phyloP scores from a whole-genome alignment of 2,113 vertebrate genomes.

The Chaetorhynchus papuensis region DNA sequence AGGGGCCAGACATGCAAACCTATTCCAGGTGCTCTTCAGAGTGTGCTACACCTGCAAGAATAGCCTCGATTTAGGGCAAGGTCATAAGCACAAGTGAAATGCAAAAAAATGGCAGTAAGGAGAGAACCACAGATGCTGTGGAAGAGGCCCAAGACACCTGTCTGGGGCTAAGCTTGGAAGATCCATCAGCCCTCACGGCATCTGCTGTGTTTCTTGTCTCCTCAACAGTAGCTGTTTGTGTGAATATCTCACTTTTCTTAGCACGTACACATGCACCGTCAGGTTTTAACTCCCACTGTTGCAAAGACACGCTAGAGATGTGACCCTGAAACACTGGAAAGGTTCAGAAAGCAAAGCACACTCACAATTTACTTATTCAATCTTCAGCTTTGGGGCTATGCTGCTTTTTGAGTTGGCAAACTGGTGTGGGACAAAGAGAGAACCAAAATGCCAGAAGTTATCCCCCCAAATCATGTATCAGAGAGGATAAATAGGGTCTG shows the following conservation, averaged over 20 bases:
- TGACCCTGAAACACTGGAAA: not conserved
- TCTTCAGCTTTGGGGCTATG: not conserved
- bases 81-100: not conserved
- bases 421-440: not conserved
- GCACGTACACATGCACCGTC: not conserved
- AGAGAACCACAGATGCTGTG: not conserved
- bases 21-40: not conserved
- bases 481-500: not conserved
- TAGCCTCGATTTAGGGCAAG: not conserved
- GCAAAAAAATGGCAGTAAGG: not conserved
- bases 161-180: not conserved
- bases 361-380: not conserved
- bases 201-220: not conserved
- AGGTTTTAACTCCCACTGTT: not conserved
- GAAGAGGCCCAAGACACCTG: not conserved
- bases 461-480: not conserved
- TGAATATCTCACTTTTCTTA: not conserved
- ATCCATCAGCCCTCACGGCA: not conserved
- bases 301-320: not conserved
- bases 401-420: not conserved
- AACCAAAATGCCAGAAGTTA: not conserved
- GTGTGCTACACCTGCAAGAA: not conserved
- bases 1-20: not conserved
- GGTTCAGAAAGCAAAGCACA: not conserved
- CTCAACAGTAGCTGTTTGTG: not conserved